Evolutionary conservation across 2,113 vertebrate species (phyloP), one percentile per base, ranked within the genome.

Genomic region (Tonatia bakeri): DNA sequence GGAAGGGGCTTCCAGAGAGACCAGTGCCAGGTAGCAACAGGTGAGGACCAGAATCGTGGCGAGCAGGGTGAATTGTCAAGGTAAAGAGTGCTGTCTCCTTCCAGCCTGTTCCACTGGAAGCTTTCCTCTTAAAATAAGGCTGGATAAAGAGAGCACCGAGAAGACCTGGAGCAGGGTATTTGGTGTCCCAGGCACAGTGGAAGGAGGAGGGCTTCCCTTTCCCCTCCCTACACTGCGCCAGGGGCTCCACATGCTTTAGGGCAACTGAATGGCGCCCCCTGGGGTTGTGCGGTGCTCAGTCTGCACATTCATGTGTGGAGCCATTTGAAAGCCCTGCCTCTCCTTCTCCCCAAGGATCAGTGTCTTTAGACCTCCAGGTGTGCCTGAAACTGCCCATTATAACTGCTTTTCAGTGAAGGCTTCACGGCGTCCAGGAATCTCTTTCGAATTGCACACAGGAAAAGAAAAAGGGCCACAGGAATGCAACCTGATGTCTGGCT

Each of bases 401-500:
- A n/a, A 33, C 81, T 90, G 69, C 43, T 26, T 73, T 77, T 12
- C 33, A 26, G 52, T 12, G 65, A 91, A 89, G 47, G 5, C 69
- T 47, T 83, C 33, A 2, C 0, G 36, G 72, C 67, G 54, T 67
- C 86, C 47, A 38, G 36, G 36, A 40, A 43, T 56, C 38, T 40
- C 69, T 72, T 87, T 90, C 4, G 2, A 22, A 90, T 91, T 33
- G 24, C 22, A 33, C 0, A 0, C 33, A 38, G 87, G 36, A 54
- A 56, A 54, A 82, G 61, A 81, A 80, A 56, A 45, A 87, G 88
- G 88, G 7, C 95, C 81, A 19, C 85, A 90, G 92, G 84, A 94
- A 97, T 69, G 95, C 45, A 85, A 20, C 65, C 88, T 88, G 81
- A n/a, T 14, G 13, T 81, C 33, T 90, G n/a, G 28, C 90, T 90